phyloP scores from a whole-genome alignment of 2,888 invertebrate species.

The Dasysyrphus tricinctus region DNA sequence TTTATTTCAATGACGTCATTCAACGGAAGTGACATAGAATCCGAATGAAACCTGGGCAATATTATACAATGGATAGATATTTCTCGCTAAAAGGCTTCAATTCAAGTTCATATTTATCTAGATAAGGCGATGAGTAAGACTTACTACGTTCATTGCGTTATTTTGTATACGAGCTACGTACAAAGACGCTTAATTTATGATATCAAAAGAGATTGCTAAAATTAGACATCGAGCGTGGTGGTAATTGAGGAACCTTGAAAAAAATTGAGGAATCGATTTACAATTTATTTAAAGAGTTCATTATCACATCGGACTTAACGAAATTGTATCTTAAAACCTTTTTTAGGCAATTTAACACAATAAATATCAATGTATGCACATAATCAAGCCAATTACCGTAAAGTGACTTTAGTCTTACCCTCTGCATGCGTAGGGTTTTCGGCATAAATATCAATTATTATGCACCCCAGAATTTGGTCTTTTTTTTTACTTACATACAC shows the following conservation, averaged over 20 bases:
- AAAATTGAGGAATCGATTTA: slow-evolving; percentile 1
- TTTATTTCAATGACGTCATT: slow-evolving; percentile 13
- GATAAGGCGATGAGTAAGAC: slow-evolving; percentile 42
- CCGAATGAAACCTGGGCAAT: not conserved
- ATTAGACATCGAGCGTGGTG: not conserved
- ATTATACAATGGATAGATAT: not conserved
- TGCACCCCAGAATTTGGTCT: slow-evolving; percentile 51
- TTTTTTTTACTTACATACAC: not conserved
- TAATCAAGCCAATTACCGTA: slow-evolving; percentile 38
- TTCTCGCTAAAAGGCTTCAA: slow-evolving; percentile 27
- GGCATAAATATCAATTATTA: slow-evolving; percentile 73
- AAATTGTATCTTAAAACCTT: not conserved
- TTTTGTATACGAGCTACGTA: not conserved
- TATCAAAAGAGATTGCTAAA: not conserved
- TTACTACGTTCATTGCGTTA: not conserved
- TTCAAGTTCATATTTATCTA: slow-evolving; percentile 43
- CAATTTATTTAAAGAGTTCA: not conserved
- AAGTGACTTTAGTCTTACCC: slow-evolving; percentile 35
- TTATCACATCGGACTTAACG: not conserved
- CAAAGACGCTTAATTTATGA: not conserved
- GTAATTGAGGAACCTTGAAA: not conserved
- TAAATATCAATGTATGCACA: slow-evolving; percentile 45
- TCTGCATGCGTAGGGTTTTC: slow-evolving; percentile 3
- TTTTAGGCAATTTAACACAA: slow-evolving; percentile 35
- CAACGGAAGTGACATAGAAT: slow-evolving; percentile 49